phyloP scores from a whole-genome alignment of 2,888 invertebrate species.

The Sinelater perroti region DNA sequence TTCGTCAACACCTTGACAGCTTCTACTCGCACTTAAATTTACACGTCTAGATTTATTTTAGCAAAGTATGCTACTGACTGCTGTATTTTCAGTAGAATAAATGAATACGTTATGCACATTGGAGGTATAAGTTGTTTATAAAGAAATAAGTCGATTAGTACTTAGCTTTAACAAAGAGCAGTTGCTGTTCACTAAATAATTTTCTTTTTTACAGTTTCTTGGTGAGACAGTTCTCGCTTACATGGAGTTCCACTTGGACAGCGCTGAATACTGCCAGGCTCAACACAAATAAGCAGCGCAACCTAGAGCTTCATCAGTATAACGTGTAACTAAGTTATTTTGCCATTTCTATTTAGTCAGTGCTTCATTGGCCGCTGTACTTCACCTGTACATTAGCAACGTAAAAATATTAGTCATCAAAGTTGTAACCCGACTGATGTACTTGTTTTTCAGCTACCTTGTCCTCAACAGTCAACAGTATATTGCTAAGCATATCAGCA shows the following conservation, averaged over 20 bases:
- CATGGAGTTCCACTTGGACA: constrained; percentile 98
- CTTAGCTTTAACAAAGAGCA: no score
- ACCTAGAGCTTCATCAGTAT: constrained; percentile 22
- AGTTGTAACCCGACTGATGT: constrained; percentile 26
- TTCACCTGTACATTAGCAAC: constrained; percentile 54
- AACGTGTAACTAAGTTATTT: constrained; percentile 32
- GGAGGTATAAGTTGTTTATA: no score
- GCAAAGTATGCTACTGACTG: no score
- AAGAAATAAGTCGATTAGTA: no score
- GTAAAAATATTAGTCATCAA: no score
- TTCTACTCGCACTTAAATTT: no score
- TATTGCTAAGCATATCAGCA: constrained; percentile 55
- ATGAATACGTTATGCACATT: no score
- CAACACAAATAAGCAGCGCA: constrained; percentile 87
- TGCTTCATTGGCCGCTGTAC: constrained; percentile 49
- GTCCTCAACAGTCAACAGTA: constrained; percentile 47
- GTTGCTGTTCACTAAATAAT: no score
- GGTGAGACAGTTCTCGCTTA: constrained; percentile 90
- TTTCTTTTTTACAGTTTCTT: constrained; percentile 75
- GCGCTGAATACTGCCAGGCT: constrained; percentile 98
- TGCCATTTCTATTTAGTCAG: constrained; percentile 31
- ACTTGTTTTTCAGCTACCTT: constrained; percentile 48
- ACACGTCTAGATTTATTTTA: no score
- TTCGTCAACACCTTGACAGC: no score
- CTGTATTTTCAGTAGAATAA: no score